Base-by-base conservation (phyloP, 2,888 invertebrate genomes). In the Helicoverpa assulta region DNA sequence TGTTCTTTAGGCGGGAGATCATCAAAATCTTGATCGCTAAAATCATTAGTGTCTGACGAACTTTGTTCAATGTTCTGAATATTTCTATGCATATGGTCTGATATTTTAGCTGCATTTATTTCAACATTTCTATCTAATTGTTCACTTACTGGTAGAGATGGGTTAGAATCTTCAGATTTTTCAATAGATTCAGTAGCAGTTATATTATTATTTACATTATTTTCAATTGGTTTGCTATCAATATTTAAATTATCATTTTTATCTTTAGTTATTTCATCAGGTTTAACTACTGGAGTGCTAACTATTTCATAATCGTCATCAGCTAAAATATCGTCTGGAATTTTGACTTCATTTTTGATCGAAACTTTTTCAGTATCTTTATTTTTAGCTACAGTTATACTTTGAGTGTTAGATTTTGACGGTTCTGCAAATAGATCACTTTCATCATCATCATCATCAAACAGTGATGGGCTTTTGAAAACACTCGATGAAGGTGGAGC, bases 361-460 rank as follows among this genome's bases (percentile, higher is more conserved):
- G 52, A 7, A 2, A 10, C 26, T 63, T 63, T n/a, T 26, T 40
- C n/a, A n/a, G 50, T 0, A 5, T 51, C 55, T 65, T 52, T 65
- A 33, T 33, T 56, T 55, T 54, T 7, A 43, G n/a, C 56, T 65
- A 67, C 12, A 59, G 43, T 16, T 10, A 47, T 1, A 26, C 51
- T 70, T 52, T 47, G 10, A 0, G 50, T n/a, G 6, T 43, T 70
- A 43, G 64, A 55, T 68, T 73, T 76, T 4, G 43, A 29, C n/a
- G 67, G 14, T 50, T 69, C 62, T 52, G 71, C 64, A 70, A 90
- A 89, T 6, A 90, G 67, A 58, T 72, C 71, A 65, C 26, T 68
- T 8, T 86, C 84, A 57, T 88, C 85, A 67, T 87, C 86, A 54
- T 92, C 91, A 64, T 93, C 91, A 79, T 88, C 91, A 83, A 93